These are phyloP conservation scores for Sterna hirundo DNA, from an alignment of 2,113 vertebrate genomes.

Conservation along the genomic window DNA sequence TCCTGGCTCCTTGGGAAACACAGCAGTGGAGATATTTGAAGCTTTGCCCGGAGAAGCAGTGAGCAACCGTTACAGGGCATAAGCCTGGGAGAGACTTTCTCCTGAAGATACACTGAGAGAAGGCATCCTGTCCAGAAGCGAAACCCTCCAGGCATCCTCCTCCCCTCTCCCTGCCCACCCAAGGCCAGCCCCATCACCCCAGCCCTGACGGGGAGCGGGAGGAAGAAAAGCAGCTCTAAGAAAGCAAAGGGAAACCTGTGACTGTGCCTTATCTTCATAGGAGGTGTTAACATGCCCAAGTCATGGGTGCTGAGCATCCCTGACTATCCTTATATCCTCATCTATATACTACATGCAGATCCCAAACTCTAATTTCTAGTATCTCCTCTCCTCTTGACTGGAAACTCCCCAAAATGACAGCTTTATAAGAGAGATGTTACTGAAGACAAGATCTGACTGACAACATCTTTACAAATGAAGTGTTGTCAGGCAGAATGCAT, in stretches of 20 bases:
- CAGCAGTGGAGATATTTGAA: neutral
- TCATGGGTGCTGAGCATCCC: accelerated
- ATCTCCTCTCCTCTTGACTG: neutral
- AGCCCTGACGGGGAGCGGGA: neutral
- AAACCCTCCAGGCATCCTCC: accelerated
- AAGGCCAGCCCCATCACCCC: neutral
- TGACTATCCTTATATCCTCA: neutral
- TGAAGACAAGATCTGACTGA: neutral
- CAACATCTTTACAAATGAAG: neutral
- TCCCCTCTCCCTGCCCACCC: neutral
- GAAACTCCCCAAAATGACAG: neutral
- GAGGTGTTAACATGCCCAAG: neutral
- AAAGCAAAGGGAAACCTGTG: neutral
- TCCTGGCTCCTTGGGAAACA: neutral
- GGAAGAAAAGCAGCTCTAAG: neutral
- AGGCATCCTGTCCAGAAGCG: neutral
- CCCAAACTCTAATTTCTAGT: neutral
- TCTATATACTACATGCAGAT: neutral
- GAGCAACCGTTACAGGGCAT: accelerated
- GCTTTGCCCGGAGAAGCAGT: neutral
- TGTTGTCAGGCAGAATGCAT: neutral
- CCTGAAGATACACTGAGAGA: neutral
- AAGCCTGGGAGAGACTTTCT: neutral
- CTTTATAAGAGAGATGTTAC: neutral
- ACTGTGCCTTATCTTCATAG: neutral